phyloP scores from a whole-genome alignment of 2,797 vertebrate genomes.

The Threskiornis aethiopicus region DNA sequence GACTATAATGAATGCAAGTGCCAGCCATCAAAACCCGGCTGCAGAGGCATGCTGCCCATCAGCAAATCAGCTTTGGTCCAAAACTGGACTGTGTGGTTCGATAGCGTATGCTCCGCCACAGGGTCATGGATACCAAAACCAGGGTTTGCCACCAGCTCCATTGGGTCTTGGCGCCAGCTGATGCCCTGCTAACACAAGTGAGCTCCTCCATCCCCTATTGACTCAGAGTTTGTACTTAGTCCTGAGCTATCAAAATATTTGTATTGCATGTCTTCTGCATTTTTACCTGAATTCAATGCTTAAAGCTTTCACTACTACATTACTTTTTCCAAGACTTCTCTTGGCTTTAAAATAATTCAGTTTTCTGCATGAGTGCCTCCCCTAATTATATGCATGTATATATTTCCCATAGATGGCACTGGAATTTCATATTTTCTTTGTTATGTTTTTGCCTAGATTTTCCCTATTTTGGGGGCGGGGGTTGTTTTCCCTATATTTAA shows the following conservation, averaged over 20 bases:
- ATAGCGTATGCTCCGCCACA: not conserved
- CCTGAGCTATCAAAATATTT: not conserved
- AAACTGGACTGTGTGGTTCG: not conserved
- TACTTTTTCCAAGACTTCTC: not conserved
- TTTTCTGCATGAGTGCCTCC: conserved; percentile 3
- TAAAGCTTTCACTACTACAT: not conserved
- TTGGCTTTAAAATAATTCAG: not conserved
- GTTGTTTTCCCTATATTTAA: not conserved
- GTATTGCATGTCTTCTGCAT: not conserved
- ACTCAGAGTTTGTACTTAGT: not conserved
- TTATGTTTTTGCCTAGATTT: not conserved
- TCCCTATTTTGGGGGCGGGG: not conserved
- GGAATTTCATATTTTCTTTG: not conserved
- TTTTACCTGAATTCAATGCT: not conserved
- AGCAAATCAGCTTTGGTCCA: not conserved
- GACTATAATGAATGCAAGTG: not conserved
- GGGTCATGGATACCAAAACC: accelerated
- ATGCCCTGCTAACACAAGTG: not conserved
- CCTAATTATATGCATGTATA: not conserved
- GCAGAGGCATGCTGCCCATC: not conserved
- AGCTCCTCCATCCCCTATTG: not conserved
- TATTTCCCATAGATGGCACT: conserved; percentile 10
- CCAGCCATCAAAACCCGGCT: not conserved
- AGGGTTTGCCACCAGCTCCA: not conserved
- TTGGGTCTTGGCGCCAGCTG: not conserved